Evolutionary conservation across 2,797 vertebrate genomes (phyloP).

Genomic region (Diplodus puntazzo): DNA sequence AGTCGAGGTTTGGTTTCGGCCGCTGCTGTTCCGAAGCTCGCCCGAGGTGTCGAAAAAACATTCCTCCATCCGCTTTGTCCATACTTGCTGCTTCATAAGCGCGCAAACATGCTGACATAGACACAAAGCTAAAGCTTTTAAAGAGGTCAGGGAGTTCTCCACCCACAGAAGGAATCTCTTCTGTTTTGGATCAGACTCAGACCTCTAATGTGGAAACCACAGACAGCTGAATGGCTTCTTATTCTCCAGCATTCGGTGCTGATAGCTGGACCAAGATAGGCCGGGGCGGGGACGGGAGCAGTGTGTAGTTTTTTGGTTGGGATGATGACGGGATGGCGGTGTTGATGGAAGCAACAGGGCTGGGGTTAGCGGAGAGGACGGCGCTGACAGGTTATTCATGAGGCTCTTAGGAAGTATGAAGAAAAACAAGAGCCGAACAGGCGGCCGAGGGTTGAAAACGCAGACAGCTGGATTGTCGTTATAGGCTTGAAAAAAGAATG

Average conservation of each 20-base stretch:
- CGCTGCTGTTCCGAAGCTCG: constrained; percentile 22
- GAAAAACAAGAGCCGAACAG: constrained; percentile 20
- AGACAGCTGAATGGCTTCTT: constrained; percentile 67
- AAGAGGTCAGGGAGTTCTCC: constrained; percentile 68
- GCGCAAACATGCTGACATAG: constrained; percentile 66
- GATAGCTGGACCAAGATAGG: constrained; percentile 44
- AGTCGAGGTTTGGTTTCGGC: neutral
- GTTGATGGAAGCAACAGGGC: neutral
- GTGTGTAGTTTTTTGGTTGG: neutral
- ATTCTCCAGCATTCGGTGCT: constrained; percentile 25
- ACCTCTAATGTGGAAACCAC: constrained; percentile 69
- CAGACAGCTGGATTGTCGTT: constrained; percentile 51
- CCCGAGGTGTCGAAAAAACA: constrained; percentile 25
- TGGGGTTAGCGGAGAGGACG: neutral
- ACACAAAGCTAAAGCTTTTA: constrained; percentile 39
- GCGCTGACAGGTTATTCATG: constrained; percentile 9
- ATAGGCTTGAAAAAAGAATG: constrained; percentile 45
- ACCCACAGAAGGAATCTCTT: constrained; percentile 74
- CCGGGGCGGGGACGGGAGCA: neutral
- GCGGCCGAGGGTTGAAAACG: neutral
- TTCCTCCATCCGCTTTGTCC: constrained; percentile 54
- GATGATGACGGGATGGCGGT: constrained; percentile 1
- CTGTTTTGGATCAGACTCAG: constrained; percentile 64
- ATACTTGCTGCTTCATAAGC: constrained; percentile 57
- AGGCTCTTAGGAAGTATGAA: constrained; percentile 9